A percentile compares a stretch with the other conserved stretches of the same genome.
phyloP scores from a whole-genome alignment of 2,797 vertebrate species.

The Clarias fuscus region DNA sequence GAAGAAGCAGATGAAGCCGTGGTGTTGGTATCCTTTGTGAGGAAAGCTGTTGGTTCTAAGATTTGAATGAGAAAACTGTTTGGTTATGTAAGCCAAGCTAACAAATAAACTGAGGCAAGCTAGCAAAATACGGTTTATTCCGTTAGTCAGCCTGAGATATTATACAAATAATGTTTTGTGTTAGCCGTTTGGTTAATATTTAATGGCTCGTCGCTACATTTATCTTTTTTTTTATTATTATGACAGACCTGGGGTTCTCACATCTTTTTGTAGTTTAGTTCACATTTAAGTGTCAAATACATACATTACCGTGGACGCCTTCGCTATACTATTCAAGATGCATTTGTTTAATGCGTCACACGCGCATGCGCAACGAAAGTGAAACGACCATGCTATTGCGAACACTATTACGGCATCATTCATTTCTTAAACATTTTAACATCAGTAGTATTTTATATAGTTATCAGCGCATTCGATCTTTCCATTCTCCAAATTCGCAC shows the following conservation, averaged over 20 bases:
- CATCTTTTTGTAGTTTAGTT: background rate
- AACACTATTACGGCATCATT: background rate
- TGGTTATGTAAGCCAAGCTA: background rate
- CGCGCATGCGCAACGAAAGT: background rate
- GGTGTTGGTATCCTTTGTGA: conserved; percentile 97
- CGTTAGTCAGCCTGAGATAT: too few species aligned
- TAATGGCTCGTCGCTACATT: too few species aligned
- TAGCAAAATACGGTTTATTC: background rate
- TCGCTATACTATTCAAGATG: background rate
- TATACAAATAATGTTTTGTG: background rate
- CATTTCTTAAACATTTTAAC: background rate
- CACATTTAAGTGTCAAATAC: background rate
- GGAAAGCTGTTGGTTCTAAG: background rate
- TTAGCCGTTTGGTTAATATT: background rate
- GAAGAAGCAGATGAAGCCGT: conserved; percentile 99
- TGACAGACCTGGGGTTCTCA: background rate
- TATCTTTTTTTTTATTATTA: background rate
- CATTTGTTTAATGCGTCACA: background rate
- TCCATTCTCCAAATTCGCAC: background rate
- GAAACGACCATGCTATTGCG: background rate
- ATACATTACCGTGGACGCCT: too few species aligned
- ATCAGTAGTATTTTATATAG: background rate
- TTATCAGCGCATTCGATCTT: background rate
- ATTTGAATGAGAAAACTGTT: background rate
- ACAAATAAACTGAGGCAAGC: background rate